Evolutionary conservation across 2,888 invertebrate genomes (phyloP).

Genomic region (Polyommatus icarus): DNA sequence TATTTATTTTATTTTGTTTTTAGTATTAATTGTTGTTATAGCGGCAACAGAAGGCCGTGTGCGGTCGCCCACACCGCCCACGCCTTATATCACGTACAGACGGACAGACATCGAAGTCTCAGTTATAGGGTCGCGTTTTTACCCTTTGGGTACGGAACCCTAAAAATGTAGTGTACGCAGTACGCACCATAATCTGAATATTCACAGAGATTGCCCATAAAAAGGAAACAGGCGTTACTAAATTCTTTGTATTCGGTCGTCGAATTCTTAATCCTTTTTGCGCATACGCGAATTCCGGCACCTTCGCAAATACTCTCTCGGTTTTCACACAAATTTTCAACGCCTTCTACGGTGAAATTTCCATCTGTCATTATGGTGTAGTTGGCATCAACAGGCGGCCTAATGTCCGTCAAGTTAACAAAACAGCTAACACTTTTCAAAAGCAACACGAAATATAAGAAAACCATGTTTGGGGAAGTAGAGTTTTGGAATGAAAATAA

Average conservation of each 20-base stretch:
- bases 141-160: no score
- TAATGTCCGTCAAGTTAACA: not conserved
- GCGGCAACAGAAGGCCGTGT: no score
- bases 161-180: no score
- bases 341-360: conserved; percentile 47
- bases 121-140: no score
- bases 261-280: conserved; percentile 43
- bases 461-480: not conserved
- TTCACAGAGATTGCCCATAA: conserved; percentile 61
- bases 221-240: conserved; percentile 56
- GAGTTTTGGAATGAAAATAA: conserved; percentile 3
- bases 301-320: conserved; percentile 47
- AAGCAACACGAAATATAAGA: not conserved
- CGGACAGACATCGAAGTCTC: no score
- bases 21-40: no score
- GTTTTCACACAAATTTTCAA: conserved; percentile 46
- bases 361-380: not conserved
- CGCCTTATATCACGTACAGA: no score
- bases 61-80: no score
- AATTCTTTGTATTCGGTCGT: conserved; percentile 49
- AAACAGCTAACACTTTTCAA: not conserved
- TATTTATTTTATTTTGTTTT: no score
- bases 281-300: conserved; percentile 49
- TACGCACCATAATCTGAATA: conserved; percentile 54
- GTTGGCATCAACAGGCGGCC: not conserved